A percentile compares a stretch with the other conserved stretches of the same genome.
These are phyloP conservation scores for Cercopithecus diana DNA, from an alignment of 2,797 vertebrate species.

Conservation along the genomic window DNA sequence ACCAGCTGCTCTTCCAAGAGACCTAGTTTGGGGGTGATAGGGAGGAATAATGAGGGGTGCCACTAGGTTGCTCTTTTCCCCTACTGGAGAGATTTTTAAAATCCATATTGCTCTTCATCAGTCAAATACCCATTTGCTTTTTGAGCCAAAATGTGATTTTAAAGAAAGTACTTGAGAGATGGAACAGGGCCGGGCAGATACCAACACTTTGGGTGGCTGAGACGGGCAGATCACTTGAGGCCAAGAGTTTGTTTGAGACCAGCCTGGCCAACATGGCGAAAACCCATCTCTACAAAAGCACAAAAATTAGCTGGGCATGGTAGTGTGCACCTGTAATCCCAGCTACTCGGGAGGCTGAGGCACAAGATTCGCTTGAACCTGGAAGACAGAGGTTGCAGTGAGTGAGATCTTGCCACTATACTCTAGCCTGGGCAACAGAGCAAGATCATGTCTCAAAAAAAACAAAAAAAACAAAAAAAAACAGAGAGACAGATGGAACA, in stretches of 20 bases:
- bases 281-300: not conserved
- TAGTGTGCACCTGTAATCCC: not conserved
- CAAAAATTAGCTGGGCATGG: not conserved
- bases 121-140: not conserved
- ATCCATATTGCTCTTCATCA: not conserved
- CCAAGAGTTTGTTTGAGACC: not conserved
- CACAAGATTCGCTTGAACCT: not conserved
- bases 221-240: not conserved
- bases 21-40: accelerated
- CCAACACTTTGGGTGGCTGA: not conserved
- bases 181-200: not conserved
- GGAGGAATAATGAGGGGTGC: not conserved
- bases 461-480: accelerated
- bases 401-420: not conserved
- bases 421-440: not conserved
- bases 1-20: not conserved
- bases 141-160: slow-evolving; percentile 29
- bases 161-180: slow-evolving; percentile 1
- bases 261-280: not conserved
- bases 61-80: not conserved
- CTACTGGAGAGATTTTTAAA: not conserved
- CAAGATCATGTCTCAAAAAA: not conserved
- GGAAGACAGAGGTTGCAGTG: not conserved
- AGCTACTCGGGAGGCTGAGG: not conserved
- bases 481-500: not conserved